A percentile compares a stretch with the other conserved stretches of the same genome.
These are phyloP conservation scores for Nomada ferruginata DNA, from an alignment of 2,888 invertebrate species.

Conservation along the genomic window DNA sequence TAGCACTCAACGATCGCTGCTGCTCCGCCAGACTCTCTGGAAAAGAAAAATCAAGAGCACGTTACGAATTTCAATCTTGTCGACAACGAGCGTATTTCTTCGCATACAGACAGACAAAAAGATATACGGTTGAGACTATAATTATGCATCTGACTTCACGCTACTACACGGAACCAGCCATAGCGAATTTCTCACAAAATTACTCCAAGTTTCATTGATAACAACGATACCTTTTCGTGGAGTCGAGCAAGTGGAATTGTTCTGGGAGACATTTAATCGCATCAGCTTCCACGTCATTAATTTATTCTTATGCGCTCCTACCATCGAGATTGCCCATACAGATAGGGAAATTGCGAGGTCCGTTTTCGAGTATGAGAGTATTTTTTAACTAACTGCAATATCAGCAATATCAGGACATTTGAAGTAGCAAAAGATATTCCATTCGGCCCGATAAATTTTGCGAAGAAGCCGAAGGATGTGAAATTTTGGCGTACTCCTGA, in stretches of 20 bases:
- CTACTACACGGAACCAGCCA: not conserved
- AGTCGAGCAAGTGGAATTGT: conserved; percentile 12
- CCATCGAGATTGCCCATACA: not conserved
- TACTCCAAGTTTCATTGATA: not conserved
- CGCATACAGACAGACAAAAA: no score
- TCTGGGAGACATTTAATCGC: conserved; percentile 10
- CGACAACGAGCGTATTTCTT: not conserved
- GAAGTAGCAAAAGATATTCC: not conserved
- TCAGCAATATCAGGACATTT: not conserved
- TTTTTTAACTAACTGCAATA: not conserved
- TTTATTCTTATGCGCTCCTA: not conserved
- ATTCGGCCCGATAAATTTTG: conserved; percentile 11
- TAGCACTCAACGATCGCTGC: conserved; percentile 75
- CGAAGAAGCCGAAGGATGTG: not conserved
- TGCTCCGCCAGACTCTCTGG: conserved; percentile 79
- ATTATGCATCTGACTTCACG: not conserved
- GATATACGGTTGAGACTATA: not conserved
- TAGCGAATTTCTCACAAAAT: not conserved
- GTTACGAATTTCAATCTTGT: not conserved
- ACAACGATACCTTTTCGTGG: not conserved
- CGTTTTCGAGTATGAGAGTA: not conserved
- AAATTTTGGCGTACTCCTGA: conserved; percentile 1
- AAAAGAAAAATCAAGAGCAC: conserved; percentile 31
- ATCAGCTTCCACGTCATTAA: not conserved
- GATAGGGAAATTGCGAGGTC: not conserved